Base-by-base conservation (phyloP, 2,888 invertebrate genomes). In the Lagria hirta region DNA sequence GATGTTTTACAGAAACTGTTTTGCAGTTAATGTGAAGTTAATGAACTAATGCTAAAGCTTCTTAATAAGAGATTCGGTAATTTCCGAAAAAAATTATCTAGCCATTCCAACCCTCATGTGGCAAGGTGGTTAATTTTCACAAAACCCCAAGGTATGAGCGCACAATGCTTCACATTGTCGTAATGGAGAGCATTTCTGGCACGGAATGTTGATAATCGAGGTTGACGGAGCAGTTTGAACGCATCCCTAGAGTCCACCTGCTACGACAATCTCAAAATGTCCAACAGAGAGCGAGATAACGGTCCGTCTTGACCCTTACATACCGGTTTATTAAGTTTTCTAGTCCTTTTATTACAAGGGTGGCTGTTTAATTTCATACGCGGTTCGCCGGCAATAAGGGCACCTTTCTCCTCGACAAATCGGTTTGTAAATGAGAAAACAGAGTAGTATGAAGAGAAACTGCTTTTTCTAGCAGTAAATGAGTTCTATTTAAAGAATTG, bases 121-220 rank as follows among this genome's bases (percentile, higher is more conserved):
- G n/a, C n/a, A n/a, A n/a, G n/a, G 44, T 38, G 37, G 61, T 61
- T 59, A 59, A 61, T 61, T 61, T 58, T 51, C 51, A 20, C 50
- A 38, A 47, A 40, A 36, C 44, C 47, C 35, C 52, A 56, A 54
- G 53, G 57, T 55, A 52, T 48, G 48, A 33, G 30, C 52, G 55
- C 35, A 57, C 61, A 60, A 62, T 62, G 61, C 54, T 50, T 55
- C 49, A 59, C 56, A 62, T 60, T 53, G 58, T 54, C 54, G 55
- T 63, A 64, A 64, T 63, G 59, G 60, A 54, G 57, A 51, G 58
- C 59, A 66, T 66, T 66, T 66, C 64, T 57, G 57, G 55, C 49
- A 52, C 58, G 68, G 69, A 69, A 69, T 69, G 68, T 66, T 64
- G 64, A 69, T 65, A 65, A 66, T 65, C 61, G 61, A 54, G 54